phyloP scores from a whole-genome alignment of 2,888 invertebrate species.

The Ennomos erosarius region DNA sequence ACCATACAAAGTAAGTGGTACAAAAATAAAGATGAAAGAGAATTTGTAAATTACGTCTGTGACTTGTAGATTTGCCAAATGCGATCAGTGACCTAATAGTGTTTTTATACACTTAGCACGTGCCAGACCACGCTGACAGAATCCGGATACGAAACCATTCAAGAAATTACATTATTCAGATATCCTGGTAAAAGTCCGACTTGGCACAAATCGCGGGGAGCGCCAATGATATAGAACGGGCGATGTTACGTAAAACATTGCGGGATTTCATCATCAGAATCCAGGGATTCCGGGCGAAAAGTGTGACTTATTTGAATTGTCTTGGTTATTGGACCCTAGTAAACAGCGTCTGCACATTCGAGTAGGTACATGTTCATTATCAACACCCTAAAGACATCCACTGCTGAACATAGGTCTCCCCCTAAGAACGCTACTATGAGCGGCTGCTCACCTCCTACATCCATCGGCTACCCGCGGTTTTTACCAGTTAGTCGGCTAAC shows the following conservation, averaged over 20 bases:
- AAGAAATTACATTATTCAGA: not conserved
- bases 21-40: slow-evolving; percentile 35
- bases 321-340: too few relatives aligned
- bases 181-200: not conserved
- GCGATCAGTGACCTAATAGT: slow-evolving; percentile 31
- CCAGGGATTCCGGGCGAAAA: too few relatives aligned
- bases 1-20: slow-evolving; percentile 10
- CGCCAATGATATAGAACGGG: not conserved
- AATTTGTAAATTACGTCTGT: slow-evolving; percentile 26
- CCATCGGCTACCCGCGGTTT: too few relatives aligned
- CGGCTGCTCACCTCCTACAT: too few relatives aligned
- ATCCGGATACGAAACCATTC: not conserved
- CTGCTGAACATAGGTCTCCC: too few relatives aligned
- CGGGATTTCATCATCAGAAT: not conserved
- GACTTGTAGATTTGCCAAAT: slow-evolving; percentile 36
- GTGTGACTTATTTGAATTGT: too few relatives aligned
- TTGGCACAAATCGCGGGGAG: slow-evolving; percentile 9
- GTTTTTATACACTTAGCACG: slow-evolving; percentile 12
- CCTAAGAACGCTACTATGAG: too few relatives aligned
- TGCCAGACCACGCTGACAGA: slow-evolving; percentile 11
- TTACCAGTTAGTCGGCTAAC: too few relatives aligned
- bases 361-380: too few relatives aligned
- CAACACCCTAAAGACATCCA: too few relatives aligned
- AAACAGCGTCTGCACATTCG: too few relatives aligned
- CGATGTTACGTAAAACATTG: not conserved